Evolutionary conservation across 35 echinoderm and acorn worm species (phyloP).

Genomic region (Amphiura filiformis): DNA sequence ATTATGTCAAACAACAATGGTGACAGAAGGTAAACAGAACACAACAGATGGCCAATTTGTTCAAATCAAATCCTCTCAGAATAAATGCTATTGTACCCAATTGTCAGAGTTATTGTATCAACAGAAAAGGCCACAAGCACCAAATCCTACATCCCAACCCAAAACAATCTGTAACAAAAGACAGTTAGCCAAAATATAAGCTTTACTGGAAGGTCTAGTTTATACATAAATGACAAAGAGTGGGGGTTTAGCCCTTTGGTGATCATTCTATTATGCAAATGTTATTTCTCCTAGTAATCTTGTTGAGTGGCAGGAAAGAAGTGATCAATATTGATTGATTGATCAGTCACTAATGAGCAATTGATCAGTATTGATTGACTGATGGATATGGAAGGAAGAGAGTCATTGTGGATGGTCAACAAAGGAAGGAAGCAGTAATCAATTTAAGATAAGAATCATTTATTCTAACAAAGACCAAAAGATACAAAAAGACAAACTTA

Average conservation of each 20-base stretch:
- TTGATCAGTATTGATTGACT: slow-evolving; percentile 1
- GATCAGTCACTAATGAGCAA: background rate
- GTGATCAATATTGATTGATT: background rate
- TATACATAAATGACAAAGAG: too few species aligned
- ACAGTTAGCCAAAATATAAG: background rate
- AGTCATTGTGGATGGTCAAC: background rate
- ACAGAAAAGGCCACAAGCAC: background rate
- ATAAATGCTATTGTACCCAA: background rate
- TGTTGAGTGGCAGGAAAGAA: background rate
- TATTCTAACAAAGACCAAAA: too few species aligned
- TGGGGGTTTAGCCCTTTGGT: too few species aligned
- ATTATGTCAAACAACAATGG: too few species aligned
- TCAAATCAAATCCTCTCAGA: background rate
- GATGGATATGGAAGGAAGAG: background rate
- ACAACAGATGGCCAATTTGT: slow-evolving; percentile 2
- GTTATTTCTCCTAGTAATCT: background rate
- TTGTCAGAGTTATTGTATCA: background rate
- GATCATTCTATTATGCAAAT: background rate
- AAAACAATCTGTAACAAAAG: background rate
- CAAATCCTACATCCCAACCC: background rate
- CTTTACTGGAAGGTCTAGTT: background rate
- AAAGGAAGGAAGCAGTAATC: background rate
- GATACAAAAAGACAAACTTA: too few species aligned
- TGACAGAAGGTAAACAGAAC: background rate
- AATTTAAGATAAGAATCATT: too few species aligned